Evolutionary conservation across 2,113 vertebrate species (phyloP), one percentile per base, ranked within the genome.

Genomic region (Paraplagusia blochii): DNA sequence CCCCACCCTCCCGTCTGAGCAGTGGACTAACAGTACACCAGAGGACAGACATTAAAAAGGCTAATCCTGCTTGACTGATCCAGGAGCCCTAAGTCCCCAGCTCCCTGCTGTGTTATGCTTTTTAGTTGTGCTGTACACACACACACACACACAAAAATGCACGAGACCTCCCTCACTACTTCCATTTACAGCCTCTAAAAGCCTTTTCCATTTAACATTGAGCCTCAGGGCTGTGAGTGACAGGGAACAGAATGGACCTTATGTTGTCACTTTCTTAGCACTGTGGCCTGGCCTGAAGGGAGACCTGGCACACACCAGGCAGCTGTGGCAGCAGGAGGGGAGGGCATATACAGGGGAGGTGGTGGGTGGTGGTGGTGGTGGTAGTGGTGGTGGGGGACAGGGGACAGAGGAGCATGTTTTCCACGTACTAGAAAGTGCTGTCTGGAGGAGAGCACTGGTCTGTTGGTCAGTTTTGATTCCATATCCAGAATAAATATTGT

Each of bases 191-290:
- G 76, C 79, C 82, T 85, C 81, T 88, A 89, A 89, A 89, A 88
- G 86, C 83, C 79, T 84, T 81, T 86, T 87, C 79, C 78, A 82
- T 88, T 85, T 84, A 85, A 60, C 85, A 77, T 76, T 69, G 70
- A 81, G 85, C 79, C 77, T 63, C 22, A 77, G 69, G 85, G 86
- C 81, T 82, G 77, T 80, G 85, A 88, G 81, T 88, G 87, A 88
- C 87, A 87, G 80, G 77, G 81, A 86, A 84, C 87, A 88, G 85
- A 88, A 88, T 88, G 83, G 80, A 83, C 85, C 85, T 85, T 86
- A 85, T 88, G 87, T 86, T 87, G 85, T 87, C 87, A 86, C 83
- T 83, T 77, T 83, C 72, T 59, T 77, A 77, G 78, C 43, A 8
- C 67, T 51, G 76, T 83, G 76, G 85, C 83, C 83, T 85, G 63